These are phyloP conservation scores for Notiomystis cincta DNA, from an alignment of 2,113 vertebrate genomes.

Conservation along the genomic window DNA sequence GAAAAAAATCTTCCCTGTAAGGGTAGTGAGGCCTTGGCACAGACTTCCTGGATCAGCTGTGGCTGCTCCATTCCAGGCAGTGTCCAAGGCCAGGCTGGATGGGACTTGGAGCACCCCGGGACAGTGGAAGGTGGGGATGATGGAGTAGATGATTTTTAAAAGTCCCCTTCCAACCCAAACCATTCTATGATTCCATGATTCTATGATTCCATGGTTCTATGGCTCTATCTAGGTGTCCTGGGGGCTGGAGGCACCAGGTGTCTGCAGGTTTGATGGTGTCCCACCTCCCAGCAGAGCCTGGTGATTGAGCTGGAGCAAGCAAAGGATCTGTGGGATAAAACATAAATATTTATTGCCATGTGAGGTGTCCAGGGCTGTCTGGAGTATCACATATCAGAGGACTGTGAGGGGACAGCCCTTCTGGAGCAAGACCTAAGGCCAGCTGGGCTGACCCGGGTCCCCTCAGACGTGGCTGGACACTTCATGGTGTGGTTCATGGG, in stretches of 20 bases:
- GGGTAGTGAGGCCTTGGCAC: fast-evolving
- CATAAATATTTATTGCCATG: fast-evolving
- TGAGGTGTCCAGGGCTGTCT: not conserved
- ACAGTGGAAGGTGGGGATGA: fast-evolving
- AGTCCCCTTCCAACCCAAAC: not conserved
- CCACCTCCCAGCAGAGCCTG: not conserved
- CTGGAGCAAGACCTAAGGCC: not conserved
- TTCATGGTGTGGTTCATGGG: not conserved
- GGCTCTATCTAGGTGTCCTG: not conserved
- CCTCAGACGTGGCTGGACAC: fast-evolving
- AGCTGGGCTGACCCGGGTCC: not conserved
- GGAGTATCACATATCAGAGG: fast-evolving
- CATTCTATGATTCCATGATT: not conserved
- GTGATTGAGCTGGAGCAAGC: not conserved
- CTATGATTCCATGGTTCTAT: not conserved
- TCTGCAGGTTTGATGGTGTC: not conserved
- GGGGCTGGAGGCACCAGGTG: not conserved
- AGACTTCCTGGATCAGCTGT: fast-evolving
- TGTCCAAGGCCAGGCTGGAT: fast-evolving
- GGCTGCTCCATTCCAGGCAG: not conserved
- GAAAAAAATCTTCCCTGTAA: not conserved
- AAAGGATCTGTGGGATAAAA: not conserved
- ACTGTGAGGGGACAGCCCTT: not conserved
- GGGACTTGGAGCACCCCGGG: fast-evolving
- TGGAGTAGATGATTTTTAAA: not conserved